These are phyloP conservation scores for Onthophagus sagittarius DNA, from an alignment of 2,888 invertebrate genomes.

Conservation along the genomic window DNA sequence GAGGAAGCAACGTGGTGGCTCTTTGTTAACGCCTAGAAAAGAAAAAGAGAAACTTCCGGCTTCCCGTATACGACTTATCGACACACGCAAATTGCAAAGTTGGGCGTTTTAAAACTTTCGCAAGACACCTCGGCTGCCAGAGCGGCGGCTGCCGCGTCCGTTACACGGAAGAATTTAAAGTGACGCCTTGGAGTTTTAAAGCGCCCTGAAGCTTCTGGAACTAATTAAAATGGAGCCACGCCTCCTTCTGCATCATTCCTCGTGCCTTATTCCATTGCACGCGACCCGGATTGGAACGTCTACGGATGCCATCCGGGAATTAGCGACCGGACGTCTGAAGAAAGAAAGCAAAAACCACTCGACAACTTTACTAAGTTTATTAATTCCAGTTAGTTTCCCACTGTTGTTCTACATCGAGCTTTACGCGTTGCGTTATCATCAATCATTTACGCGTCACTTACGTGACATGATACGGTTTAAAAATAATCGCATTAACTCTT, in stretches of 20 bases:
- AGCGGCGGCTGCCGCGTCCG: background rate
- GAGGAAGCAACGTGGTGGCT: slow-evolving; percentile 2
- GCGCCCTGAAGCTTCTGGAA: background rate
- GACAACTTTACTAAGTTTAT: background rate
- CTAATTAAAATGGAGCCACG: background rate
- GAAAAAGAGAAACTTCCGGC: background rate
- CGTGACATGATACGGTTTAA: too few species aligned
- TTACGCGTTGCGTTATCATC: background rate
- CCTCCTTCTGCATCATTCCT: background rate
- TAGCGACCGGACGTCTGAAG: background rate
- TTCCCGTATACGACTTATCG: slow-evolving; percentile 18
- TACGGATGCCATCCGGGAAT: background rate
- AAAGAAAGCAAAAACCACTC: background rate
- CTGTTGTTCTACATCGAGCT: background rate
- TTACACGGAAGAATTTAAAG: slow-evolving; percentile 20
- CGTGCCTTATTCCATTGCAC: background rate
- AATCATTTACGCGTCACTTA: background rate
- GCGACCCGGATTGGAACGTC: background rate
- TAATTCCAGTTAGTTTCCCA: background rate
- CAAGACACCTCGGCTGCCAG: slow-evolving; percentile 7
- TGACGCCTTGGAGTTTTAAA: slow-evolving; percentile 14
- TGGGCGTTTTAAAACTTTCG: slow-evolving; percentile 17
- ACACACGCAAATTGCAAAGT: slow-evolving; percentile 24
- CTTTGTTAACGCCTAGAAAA: background rate
- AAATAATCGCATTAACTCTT: too few species aligned